Base-by-base conservation (phyloP, 2,797 vertebrate species). In the Crenichthys baileyi region DNA sequence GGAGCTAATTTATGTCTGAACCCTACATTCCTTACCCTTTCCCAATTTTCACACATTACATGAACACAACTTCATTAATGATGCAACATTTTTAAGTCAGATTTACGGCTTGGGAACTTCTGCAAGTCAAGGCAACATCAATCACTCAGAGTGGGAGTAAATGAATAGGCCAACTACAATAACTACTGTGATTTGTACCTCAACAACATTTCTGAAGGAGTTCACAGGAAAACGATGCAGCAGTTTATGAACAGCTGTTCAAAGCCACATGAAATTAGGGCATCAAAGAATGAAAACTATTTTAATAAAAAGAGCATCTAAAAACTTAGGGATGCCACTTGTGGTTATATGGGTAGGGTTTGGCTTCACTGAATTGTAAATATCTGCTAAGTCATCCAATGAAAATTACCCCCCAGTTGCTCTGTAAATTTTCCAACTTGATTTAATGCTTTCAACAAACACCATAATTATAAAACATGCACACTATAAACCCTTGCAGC, bases 1-100 rank as follows among this genome's bases (percentile, higher is more conserved):
- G 56, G 72, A 80, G 86, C 83, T 93, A 89, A 93, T 92, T 94
- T 91, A 93, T 90, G 88, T 86, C 80, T 31, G 83, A 89, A 88
- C 76, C 87, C 73, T 76, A 86, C 91, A 94, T 94, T 92, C 93
- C 92, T 87, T 46, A 65, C 77, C 50, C 76, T 86, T 76, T 67
- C 71, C 85, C 75, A 67, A 81, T 75, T 73, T 73, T 84, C 72
- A 63, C 83, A 72, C 77, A 83, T 80, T 79, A 83, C 7, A 1
- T 70, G 70, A 85, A 82, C 63, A 81, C 48, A 72, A 39, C 79
- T 75, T 82, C 70, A 93, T 90, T 91, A 89, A 85, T 81, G 65
- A 79, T 78, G 80, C 29, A 24, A 70, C 80, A 67, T 77, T 90
- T 41, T 86, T 77, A 76, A 81, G 61, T 73, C 15, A 83, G 89